These are phyloP conservation scores for Pocillopora verrucosa DNA, from an alignment of 64 coral and sea anemone species.

Conservation along the genomic window DNA sequence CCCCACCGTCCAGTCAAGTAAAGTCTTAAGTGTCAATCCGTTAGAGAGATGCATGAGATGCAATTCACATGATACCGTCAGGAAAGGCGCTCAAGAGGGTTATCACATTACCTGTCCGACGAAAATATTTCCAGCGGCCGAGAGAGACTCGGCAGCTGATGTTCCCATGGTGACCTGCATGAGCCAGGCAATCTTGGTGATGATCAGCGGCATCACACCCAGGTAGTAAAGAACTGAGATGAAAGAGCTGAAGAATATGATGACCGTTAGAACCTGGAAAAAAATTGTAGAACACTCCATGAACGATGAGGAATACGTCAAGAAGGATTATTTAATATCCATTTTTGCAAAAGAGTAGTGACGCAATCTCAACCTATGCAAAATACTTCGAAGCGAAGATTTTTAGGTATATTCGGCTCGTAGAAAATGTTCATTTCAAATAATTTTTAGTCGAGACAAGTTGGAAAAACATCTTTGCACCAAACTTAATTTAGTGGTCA, in stretches of 20 bases:
- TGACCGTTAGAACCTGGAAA: constrained; percentile 73
- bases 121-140: constrained; percentile 84
- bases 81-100: neutral
- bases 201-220: constrained; percentile 76
- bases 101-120: constrained; percentile 66
- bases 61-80: too few relatives aligned
- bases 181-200: constrained; percentile 82
- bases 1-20: too few relatives aligned
- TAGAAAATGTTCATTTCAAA: too few relatives aligned
- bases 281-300: neutral
- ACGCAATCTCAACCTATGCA: too few relatives aligned
- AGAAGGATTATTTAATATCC: neutral
- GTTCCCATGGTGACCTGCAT: constrained; percentile 92
- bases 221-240: constrained; percentile 87
- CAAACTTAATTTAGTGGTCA: too few relatives aligned
- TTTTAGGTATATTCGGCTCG: too few relatives aligned
- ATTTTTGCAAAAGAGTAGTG: neutral
- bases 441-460: too few relatives aligned
- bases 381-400: too few relatives aligned
- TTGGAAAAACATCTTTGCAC: too few relatives aligned
- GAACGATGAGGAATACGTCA: neutral
- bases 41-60: too few relatives aligned
- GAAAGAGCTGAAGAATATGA: constrained; percentile 85
- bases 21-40: too few relatives aligned
- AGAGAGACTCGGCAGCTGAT: constrained; percentile 77